Conservation (phyloP, 1,140 invertebrate species). For the Caenorhabditis brenneri region DNA sequence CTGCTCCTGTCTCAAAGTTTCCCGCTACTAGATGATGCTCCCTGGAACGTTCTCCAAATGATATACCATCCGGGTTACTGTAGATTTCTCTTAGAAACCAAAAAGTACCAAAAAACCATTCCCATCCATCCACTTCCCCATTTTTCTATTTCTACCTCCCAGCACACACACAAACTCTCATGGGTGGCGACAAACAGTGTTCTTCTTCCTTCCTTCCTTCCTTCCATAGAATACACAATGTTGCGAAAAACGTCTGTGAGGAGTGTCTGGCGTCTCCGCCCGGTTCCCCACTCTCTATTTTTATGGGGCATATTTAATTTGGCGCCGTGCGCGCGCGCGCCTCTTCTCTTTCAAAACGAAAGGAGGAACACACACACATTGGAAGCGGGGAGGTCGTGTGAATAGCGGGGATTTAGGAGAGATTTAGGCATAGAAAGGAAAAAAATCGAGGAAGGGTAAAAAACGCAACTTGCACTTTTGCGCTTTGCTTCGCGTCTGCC, state of each 20-base stretch:
- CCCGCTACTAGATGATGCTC: not conserved
- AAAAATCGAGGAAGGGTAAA: not conserved
- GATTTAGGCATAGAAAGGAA: not conserved
- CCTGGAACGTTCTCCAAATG: no score
- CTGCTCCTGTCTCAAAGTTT: not conserved
- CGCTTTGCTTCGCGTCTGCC: constrained; percentile 20
- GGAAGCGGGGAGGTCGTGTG: not conserved
- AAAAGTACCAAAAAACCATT: not conserved
- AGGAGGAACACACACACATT: not conserved
- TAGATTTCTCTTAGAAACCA: no score
- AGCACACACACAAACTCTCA: no score
- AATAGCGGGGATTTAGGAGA: not conserved
- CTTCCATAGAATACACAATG: not conserved
- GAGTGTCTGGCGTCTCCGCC: not conserved
- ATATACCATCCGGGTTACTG: not conserved
- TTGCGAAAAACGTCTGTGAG: constrained; percentile 30
- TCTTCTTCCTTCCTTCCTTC: not conserved
- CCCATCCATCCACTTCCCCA: not conserved
- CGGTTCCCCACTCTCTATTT: not conserved
- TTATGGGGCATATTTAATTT: constrained; percentile 31
- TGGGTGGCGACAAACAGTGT: not conserved
- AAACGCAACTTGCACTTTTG: constrained; percentile 6
- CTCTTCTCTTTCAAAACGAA: constrained; percentile 1
- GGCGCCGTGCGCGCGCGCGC: constrained; percentile 10
- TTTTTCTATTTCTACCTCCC: not conserved